Evolutionary conservation across 2,113 vertebrate species (phyloP).

Genomic region (Takifugu flavidus): DNA sequence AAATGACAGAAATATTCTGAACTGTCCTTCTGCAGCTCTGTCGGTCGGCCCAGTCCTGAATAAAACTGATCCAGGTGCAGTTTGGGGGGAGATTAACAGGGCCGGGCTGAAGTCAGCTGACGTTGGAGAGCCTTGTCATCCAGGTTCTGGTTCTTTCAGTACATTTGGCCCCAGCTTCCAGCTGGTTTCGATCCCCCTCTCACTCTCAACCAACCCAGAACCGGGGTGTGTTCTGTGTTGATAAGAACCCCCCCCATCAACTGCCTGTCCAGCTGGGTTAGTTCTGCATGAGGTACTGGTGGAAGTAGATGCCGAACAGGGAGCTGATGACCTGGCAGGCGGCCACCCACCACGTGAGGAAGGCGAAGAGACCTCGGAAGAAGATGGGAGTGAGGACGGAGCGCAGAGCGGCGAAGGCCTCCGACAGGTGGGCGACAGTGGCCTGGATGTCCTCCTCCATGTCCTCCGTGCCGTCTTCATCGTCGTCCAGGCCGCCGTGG

Average conservation of each 20-base stretch:
- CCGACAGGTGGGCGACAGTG: constrained; percentile 75
- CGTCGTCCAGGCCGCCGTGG: constrained; percentile 49
- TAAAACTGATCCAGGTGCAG: background rate
- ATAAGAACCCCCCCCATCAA: background rate
- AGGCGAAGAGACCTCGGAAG: constrained; percentile 85
- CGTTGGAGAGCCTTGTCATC: constrained; percentile 2
- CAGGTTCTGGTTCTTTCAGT: constrained; percentile 13
- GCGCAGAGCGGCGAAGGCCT: constrained; percentile 69
- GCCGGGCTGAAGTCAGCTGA: background rate
- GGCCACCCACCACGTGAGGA: constrained; percentile 92
- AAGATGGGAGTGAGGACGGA: constrained; percentile 81
- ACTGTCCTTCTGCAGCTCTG: no score
- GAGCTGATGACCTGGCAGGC: constrained; percentile 90
- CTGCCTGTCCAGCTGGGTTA: constrained; percentile 40
- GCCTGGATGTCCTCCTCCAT: constrained; percentile 77
- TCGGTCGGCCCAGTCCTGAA: no score
- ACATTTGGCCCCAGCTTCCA: constrained; percentile 25
- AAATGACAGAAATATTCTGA: no score
- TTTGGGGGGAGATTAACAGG: no score
- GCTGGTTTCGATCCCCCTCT: constrained; percentile 29
- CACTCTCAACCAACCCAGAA: constrained; percentile 5
- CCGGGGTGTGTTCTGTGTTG: background rate
- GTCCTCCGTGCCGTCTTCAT: constrained; percentile 66
- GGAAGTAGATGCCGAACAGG: constrained; percentile 93
- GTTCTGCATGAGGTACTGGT: constrained; percentile 86